Evolutionary conservation across 2,113 vertebrate species (phyloP), one percentile per base, ranked within the genome.

Genomic region (Colaptes auratus): DNA sequence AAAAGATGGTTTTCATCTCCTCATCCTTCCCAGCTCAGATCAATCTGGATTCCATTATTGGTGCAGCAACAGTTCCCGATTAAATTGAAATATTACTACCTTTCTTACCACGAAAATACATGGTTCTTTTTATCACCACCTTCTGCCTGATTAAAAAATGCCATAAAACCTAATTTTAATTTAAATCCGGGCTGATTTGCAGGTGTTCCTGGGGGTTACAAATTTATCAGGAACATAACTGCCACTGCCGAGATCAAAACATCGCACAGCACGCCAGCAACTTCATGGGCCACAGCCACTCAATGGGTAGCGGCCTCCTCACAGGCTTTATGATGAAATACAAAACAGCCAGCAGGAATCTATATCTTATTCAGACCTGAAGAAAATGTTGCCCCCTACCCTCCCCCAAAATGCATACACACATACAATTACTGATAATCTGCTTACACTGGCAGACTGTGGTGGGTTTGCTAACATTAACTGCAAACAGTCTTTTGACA

Each of bases 371-470:
- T 99, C 98, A 99, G 98, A 98, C 98, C 98, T 98, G 98, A 98
- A 98, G 98, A 98, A 98, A 98, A 98, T 98, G 97, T 98, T 97
- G 97, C 98, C 97, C 97, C 97, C 98, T 97, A 97, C 97, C 98
- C 97, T 98, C 96, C 97, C 98, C 98, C 98, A 98, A 98, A 98
- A 99, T 98, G 98, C 98, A 98, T 98, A 98, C 98, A 99, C 98
- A 98, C 98, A 98, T 98, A 98, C 98, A 99, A 99, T 98, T 98
- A 98, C 98, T 98, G 98, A 98, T 98, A 99, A 99, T 99, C 98
- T 99, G 98, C 98, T 98, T 98, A 98, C 98, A 97, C 98, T 98
- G 98, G 97, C 98, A 98, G 97, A 97, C 98, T 97, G 96, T 97
- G 98, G 98, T 98, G 98, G 98, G 98, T 99, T 98, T 98, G 97